Conservation (phyloP, 2,113 vertebrate genomes). For the Panthera tigris region DNA sequence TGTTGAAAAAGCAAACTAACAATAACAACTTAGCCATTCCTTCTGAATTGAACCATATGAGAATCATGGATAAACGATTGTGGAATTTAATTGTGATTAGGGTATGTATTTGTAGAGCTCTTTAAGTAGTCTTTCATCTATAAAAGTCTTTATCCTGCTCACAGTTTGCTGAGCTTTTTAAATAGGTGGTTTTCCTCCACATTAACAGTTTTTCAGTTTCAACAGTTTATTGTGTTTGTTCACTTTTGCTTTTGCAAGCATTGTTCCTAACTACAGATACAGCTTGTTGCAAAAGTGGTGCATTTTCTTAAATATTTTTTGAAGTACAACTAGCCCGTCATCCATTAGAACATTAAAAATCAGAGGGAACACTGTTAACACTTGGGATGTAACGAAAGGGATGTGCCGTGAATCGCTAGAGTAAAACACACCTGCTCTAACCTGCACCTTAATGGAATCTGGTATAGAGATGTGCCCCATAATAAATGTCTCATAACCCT, state of each 20-base stretch:
- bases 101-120: not conserved
- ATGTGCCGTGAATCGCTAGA: not conserved
- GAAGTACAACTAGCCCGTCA: not conserved
- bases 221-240: constrained; percentile 8
- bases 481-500: not conserved
- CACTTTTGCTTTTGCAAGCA: constrained; percentile 12
- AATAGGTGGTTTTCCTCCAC: constrained; percentile 41
- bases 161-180: not conserved
- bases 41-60: not conserved
- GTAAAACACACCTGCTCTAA: constrained; percentile 2
- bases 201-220: not conserved
- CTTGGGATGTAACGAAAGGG: not conserved
- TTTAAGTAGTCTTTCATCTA: not conserved
- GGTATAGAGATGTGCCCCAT: not conserved
- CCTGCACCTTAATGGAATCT: not conserved
- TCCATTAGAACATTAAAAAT: constrained; percentile 39
- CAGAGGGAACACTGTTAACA: not conserved
- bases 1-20: not conserved
- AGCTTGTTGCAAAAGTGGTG: constrained; percentile 45
- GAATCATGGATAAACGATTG: not conserved
- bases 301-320: not conserved
- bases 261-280: not conserved
- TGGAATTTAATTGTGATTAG: not conserved
- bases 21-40: not conserved
- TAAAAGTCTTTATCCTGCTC: not conserved